Percentiles rank a stretch among this genome's conserved stretches.
Evolutionary conservation across 2,797 vertebrate genomes (phyloP).

Genomic region (Syngnathus acus): DNA sequence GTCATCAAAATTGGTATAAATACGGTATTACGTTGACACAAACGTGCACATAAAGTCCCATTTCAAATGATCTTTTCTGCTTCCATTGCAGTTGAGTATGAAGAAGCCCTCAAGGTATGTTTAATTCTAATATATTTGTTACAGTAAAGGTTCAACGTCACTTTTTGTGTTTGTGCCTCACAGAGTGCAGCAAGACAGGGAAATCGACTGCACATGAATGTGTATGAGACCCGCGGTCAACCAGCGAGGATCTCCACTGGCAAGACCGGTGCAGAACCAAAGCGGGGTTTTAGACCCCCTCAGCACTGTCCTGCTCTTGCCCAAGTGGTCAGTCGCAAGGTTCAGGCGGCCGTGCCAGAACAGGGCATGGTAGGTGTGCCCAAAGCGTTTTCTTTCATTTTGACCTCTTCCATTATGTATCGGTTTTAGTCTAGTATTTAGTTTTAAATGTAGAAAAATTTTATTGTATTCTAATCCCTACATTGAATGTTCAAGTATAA

Average conservation of each 20-base stretch:
- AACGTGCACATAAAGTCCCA: not conserved
- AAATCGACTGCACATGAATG: constrained; percentile 85
- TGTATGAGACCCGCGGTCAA: constrained; percentile 71
- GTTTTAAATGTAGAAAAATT: not conserved
- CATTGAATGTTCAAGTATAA: not conserved
- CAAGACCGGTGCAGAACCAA: constrained; percentile 55
- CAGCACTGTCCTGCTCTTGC: constrained; percentile 68
- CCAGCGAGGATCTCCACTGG: constrained; percentile 43
- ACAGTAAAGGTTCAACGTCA: no score
- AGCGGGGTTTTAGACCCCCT: constrained; percentile 75
- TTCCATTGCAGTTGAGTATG: constrained; percentile 79
- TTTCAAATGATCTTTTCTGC: constrained; percentile 12
- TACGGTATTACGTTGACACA: no score
- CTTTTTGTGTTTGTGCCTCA: constrained; percentile 2
- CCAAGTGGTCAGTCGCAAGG: constrained; percentile 71
- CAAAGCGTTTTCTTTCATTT: constrained; percentile 3
- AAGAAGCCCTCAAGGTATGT: constrained; percentile 88
- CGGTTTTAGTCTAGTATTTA: not conserved
- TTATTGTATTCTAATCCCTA: not conserved
- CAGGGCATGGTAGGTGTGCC: constrained; percentile 66
- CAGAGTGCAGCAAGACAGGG: constrained; percentile 86
- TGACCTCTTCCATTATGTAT: not conserved
- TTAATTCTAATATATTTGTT: not conserved
- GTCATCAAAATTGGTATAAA: constrained; percentile 16
- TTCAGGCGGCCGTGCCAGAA: constrained; percentile 67